Evolutionary conservation across 2,113 vertebrate species (phyloP).

Genomic region (Cyphomyrus discorhynchus): DNA sequence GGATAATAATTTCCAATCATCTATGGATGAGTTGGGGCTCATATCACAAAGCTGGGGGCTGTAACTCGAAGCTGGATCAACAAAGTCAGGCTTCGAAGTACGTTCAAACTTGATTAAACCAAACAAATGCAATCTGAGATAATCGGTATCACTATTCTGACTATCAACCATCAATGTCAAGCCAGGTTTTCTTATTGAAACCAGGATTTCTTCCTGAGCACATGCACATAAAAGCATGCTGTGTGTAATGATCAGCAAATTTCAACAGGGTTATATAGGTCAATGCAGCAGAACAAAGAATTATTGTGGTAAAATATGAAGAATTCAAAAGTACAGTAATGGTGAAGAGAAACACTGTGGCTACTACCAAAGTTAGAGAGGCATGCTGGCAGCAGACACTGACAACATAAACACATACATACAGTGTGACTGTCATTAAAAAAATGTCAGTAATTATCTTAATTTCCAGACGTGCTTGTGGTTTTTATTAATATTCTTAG

Average conservation of each 20-base stretch:
- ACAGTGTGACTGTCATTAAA: neutral
- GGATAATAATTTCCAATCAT: neutral
- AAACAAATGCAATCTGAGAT: neutral
- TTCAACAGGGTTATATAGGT: neutral
- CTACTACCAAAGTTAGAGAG: neutral
- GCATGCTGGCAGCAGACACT: neutral
- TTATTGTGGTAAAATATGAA: neutral
- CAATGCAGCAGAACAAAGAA: neutral
- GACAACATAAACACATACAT: neutral
- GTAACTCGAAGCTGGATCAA: neutral
- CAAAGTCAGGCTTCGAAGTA: neutral
- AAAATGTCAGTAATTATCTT: neutral
- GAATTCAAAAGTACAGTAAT: neutral
- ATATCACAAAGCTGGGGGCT: neutral
- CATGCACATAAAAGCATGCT: neutral
- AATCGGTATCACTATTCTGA: neutral
- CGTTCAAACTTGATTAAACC: neutral
- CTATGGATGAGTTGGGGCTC: neutral
- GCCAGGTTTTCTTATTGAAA: neutral
- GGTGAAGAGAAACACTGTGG: neutral
- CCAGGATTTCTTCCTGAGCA: neutral
- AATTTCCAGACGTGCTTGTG: neutral
- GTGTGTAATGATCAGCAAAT: neutral
- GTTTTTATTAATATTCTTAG: neutral
- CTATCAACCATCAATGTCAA: neutral